Conservation (phyloP, 2,797 vertebrate species). For the Tinamus major region DNA sequence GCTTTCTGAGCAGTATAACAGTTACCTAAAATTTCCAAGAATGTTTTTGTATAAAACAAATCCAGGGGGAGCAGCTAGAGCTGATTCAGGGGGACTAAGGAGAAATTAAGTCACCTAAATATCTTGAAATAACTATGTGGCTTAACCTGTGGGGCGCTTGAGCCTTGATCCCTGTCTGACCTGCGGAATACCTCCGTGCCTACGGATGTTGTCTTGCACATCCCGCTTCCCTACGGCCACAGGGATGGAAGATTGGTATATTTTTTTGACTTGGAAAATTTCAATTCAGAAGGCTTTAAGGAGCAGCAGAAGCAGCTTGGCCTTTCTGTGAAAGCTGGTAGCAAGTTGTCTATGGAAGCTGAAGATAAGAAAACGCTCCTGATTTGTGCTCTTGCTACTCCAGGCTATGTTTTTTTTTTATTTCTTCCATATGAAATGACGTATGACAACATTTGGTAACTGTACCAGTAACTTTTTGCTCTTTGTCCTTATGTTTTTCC, state of each 20-base stretch:
- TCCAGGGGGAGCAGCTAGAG: background rate
- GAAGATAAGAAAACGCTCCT: background rate
- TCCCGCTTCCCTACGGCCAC: background rate
- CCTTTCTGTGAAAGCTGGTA: background rate
- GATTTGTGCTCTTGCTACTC: background rate
- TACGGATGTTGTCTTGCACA: background rate
- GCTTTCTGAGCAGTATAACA: background rate
- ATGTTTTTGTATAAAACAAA: background rate
- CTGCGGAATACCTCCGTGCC: background rate
- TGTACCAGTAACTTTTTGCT: background rate
- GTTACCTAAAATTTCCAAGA: background rate
- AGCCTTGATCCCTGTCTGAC: background rate
- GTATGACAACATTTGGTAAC: background rate
- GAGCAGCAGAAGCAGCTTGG: background rate
- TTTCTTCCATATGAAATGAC: background rate
- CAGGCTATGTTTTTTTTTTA: background rate
- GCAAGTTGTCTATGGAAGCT: background rate
- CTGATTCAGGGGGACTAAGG: rapidly evolving
- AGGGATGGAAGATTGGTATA: background rate
- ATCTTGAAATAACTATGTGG: background rate
- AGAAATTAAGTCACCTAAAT: background rate
- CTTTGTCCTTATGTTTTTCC: background rate
- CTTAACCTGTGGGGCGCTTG: background rate
- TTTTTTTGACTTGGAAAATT: background rate
- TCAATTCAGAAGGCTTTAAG: background rate